These are phyloP conservation scores for Prosopocoilus inquinatus DNA, from an alignment of 2,888 invertebrate species.

Conservation along the genomic window DNA sequence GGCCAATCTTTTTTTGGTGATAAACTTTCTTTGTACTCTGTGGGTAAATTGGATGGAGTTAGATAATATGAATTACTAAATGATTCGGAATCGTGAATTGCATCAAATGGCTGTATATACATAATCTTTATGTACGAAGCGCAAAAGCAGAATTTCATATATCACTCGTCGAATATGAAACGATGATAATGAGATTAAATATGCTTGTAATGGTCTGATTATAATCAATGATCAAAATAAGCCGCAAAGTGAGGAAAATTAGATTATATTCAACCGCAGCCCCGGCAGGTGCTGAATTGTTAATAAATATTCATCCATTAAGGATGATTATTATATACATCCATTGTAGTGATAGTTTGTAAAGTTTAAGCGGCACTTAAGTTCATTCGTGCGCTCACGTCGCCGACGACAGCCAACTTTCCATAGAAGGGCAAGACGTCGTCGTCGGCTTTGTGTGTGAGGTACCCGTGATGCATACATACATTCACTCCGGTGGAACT, in stretches of 20 bases:
- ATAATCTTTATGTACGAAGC: too few species aligned
- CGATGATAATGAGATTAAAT: too few species aligned
- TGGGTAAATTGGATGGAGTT: too few species aligned
- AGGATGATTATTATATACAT: conserved; percentile 39
- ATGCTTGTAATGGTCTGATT: too few species aligned
- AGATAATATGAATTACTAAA: too few species aligned
- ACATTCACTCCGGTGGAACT: conserved; percentile 1
- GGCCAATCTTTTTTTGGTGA: too few species aligned
- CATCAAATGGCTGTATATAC: too few species aligned
- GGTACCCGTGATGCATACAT: conserved; percentile 8
- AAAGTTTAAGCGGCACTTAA: conserved; percentile 34
- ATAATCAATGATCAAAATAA: not conserved
- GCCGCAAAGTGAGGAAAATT: conserved; percentile 4
- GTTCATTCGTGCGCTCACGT: conserved; percentile 25
- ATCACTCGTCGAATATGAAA: too few species aligned
- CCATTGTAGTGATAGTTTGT: conserved; percentile 39
- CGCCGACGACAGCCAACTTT: conserved; percentile 21
- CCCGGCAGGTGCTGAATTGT: conserved; percentile 7
- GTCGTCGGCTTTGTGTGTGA: not conserved
- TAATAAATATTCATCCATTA: conserved; percentile 3
- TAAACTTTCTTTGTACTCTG: too few species aligned
- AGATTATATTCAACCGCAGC: not conserved
- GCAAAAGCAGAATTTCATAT: too few species aligned
- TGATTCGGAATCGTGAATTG: too few species aligned
- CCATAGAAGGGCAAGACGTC: conserved; percentile 13